phyloP scores from a whole-genome alignment of 2,113 vertebrate species.

The Empidonax alnorum region DNA sequence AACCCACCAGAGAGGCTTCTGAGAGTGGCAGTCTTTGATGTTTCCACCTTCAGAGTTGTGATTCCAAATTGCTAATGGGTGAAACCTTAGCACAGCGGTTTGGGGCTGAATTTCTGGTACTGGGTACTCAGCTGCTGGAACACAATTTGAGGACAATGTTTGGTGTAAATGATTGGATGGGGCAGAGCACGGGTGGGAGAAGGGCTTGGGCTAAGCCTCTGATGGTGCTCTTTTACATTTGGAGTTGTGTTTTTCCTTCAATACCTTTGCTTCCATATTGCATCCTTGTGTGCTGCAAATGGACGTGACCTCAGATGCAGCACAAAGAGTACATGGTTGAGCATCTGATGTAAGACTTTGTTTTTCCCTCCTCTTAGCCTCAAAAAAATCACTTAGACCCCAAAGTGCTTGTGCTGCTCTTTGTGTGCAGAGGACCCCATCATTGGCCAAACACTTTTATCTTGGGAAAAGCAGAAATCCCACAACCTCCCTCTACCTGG shows the following conservation, averaged over 20 bases:
- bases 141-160: background rate
- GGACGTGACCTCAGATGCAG: background rate
- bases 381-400: background rate
- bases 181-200: background rate
- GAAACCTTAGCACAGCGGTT: accelerated
- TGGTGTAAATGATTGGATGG: background rate
- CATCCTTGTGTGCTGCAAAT: background rate
- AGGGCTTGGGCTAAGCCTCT: background rate
- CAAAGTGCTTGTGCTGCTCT: background rate
- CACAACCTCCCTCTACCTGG: background rate
- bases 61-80: background rate
- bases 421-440: background rate
- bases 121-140: background rate
- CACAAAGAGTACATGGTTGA: background rate
- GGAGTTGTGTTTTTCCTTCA: background rate
- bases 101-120: background rate
- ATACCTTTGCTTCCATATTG: background rate
- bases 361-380: background rate
- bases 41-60: background rate
- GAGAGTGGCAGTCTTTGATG: background rate
- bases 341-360: background rate
- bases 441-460: accelerated
- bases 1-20: background rate
- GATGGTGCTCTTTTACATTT: background rate
- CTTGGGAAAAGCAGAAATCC: background rate